Conservation (phyloP, 1,140 invertebrate species). For the Proales similis region DNA sequence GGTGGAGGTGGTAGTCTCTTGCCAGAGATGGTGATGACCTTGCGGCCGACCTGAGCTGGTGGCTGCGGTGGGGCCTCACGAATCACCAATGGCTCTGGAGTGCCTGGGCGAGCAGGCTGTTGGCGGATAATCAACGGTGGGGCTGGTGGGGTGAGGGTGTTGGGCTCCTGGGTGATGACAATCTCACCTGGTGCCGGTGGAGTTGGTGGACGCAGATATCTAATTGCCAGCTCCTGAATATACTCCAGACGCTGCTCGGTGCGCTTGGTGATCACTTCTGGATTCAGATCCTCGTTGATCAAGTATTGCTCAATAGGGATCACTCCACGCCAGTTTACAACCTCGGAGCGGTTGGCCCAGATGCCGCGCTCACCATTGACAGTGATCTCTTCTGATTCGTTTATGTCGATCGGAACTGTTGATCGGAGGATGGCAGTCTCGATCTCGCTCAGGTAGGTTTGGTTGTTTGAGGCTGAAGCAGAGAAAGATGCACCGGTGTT, state of each 20-base stretch:
- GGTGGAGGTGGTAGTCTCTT: constrained; percentile 36
- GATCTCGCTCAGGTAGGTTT: constrained; percentile 17
- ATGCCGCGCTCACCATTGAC: constrained; percentile 35
- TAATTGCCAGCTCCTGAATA: constrained; percentile 31
- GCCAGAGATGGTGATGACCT: constrained; percentile 21
- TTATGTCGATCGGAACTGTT: constrained; percentile 14
- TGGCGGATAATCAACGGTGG: constrained; percentile 35
- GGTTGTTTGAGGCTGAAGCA: no score
- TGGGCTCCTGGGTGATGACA: constrained; percentile 21
- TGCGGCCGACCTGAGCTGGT: constrained; percentile 10
- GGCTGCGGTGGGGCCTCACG: constrained; percentile 37
- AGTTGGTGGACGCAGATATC: constrained; percentile 37
- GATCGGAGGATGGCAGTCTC: constrained; percentile 11
- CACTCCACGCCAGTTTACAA: constrained; percentile 29
- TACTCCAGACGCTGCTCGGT: constrained; percentile 14
- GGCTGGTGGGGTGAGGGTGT: constrained; percentile 21
- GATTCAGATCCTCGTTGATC: constrained; percentile 35
- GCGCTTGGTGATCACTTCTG: constrained; percentile 14
- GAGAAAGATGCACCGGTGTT: no score
- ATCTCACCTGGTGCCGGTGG: constrained; percentile 37
- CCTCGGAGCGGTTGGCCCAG: constrained; percentile 21
- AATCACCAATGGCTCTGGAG: constrained; percentile 29
- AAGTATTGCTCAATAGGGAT: constrained; percentile 25
- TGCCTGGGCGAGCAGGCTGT: constrained; percentile 25
- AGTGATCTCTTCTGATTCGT: constrained; percentile 35